These are phyloP conservation scores for Corvus hawaiiensis DNA, from an alignment of 2,113 vertebrate genomes.

Conservation along the genomic window DNA sequence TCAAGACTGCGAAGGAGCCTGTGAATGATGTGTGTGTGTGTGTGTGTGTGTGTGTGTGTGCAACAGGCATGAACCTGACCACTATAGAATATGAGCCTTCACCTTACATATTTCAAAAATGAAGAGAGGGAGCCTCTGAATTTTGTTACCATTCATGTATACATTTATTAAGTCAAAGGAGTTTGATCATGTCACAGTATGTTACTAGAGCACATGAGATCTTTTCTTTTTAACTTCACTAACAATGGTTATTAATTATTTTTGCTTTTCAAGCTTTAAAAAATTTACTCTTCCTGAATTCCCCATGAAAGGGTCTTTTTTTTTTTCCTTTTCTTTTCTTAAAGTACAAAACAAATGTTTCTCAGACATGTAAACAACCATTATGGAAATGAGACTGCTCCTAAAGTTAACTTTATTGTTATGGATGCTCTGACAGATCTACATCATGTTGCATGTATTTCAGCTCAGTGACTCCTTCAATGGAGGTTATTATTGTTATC, in stretches of 20 bases:
- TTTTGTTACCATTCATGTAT: constrained; percentile 14
- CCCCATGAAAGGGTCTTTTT: background rate
- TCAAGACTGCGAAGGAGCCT: background rate
- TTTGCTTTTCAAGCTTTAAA: constrained; percentile 7
- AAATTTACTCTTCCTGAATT: background rate
- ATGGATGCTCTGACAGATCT: background rate
- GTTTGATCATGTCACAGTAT: constrained; percentile 5
- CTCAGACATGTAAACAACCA: constrained; percentile 44
- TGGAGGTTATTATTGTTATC: background rate
- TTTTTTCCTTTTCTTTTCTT: background rate
- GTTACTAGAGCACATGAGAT: background rate
- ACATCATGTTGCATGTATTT: background rate
- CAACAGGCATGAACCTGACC: background rate
- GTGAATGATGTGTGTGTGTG: background rate
- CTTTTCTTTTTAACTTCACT: background rate
- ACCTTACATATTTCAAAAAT: background rate
- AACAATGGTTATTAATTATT: background rate
- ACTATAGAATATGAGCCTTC: background rate
- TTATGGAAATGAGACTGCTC: background rate
- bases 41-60: accelerated
- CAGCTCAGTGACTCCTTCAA: background rate
- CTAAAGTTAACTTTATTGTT: background rate
- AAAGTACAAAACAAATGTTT: constrained; percentile 36
- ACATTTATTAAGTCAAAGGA: constrained; percentile 58
- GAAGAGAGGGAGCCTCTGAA: background rate